These are phyloP conservation scores for Callimico goeldii DNA, from an alignment of 2,797 vertebrate species.

Conservation along the genomic window DNA sequence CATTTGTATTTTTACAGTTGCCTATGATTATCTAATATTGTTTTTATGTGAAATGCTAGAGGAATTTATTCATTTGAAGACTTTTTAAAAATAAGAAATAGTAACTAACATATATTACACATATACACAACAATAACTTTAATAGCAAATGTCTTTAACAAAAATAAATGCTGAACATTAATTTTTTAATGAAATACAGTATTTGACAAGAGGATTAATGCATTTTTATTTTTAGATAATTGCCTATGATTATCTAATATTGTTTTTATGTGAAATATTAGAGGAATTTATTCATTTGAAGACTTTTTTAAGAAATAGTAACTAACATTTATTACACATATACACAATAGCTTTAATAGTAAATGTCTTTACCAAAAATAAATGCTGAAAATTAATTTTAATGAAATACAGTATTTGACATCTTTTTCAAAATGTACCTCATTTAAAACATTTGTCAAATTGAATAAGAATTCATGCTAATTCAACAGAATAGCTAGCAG, in stretches of 20 bases:
- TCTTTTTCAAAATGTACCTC: background rate
- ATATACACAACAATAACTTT: background rate
- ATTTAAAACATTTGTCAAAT: background rate
- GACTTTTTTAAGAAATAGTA: background rate
- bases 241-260: constrained; percentile 7
- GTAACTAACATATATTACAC: background rate
- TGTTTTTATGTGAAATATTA: background rate
- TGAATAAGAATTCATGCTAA: background rate
- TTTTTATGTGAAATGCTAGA: background rate
- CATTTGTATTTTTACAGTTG: constrained; percentile 47
- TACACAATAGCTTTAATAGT: background rate
- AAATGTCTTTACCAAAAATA: background rate
- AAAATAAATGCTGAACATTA: constrained; percentile 5
- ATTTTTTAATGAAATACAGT: background rate
- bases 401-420: background rate
- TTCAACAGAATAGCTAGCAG: background rate
- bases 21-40: constrained; percentile 10
- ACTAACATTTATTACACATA: background rate
- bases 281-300: background rate
- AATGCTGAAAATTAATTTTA: background rate
- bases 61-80: background rate
- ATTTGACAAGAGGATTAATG: background rate
- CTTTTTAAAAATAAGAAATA: constrained; percentile 7
- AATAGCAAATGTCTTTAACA: background rate
- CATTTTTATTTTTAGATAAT: constrained; percentile 48